Evolutionary conservation across 1,140 invertebrate genomes (phyloP), one percentile per base, ranked within the genome.

Genomic region (Meloidogyne chitwoodi): DNA sequence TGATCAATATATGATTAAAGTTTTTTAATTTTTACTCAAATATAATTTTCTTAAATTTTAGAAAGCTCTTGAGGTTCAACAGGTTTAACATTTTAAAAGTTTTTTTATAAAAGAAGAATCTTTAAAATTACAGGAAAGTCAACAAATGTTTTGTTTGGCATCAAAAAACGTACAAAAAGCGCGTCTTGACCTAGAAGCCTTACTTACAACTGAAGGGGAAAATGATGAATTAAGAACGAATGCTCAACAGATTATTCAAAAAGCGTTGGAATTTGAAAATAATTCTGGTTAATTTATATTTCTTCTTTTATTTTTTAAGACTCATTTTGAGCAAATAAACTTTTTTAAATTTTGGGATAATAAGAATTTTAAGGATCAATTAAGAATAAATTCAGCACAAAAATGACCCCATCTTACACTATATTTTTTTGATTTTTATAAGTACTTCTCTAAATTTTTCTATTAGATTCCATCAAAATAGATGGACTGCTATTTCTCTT

Each of bases 1-100:
- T 19, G 79, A 80, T 41, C 61, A 80, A 68, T 80, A 80, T 24
- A 75, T 64, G 16, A 22, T 80, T 27, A 80, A 80, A 11, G 78
- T 80, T 11, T 24, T 41, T 44, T 68, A 4, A 31, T 38, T 68
- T 77, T 22, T 34, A 31, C 10, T 31, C 74, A 26, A 29, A 80
- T 22, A 77, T 76, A 16, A 16, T 48, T 70, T 29, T 12, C 10
- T 22, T 26, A 6, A 4, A 31, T 70, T 70, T 29, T 14, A 56
- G 48, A 56, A 56, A 8, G 48, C 48, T 56, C 19, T n/a, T 0
- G 48, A 56, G 19, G 48, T 56, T 6, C 19, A n/a, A n/a, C 48
- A 38, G 34, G 34, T 38, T 38, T 38, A 31, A 31, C 6, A 31
- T 31, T 10, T 10, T 38, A 10, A 8, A 38, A 38, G 4, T 64